A percentile compares a stretch with the other conserved stretches of the same genome.
These are phyloP conservation scores for Serranus cabrilla DNA, from an alignment of 2,797 vertebrate species.

Conservation along the genomic window DNA sequence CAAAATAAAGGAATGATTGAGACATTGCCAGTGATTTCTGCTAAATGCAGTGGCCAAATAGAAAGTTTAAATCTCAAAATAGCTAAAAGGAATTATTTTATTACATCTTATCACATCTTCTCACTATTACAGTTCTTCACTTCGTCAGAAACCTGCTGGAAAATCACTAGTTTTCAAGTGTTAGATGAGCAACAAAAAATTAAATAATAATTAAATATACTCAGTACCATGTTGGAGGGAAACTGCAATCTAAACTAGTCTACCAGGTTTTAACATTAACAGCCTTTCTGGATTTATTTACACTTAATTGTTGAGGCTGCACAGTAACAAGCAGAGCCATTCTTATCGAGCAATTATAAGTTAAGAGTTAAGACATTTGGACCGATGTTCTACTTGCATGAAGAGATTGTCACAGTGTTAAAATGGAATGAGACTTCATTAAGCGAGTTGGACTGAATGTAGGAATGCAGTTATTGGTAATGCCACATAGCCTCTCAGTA, in stretches of 20 bases:
- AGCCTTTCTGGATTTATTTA: slow-evolving; percentile 42
- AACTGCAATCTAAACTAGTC: slow-evolving; percentile 52
- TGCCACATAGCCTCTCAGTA: slow-evolving; percentile 41
- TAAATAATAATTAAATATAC: slow-evolving; percentile 23
- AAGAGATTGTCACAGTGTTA: slow-evolving; percentile 85
- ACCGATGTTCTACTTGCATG: slow-evolving; percentile 46
- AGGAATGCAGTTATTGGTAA: slow-evolving; percentile 65
- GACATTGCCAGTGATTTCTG: slow-evolving; percentile 32
- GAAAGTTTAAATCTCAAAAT: slow-evolving; percentile 15
- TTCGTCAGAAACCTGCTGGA: slow-evolving; percentile 20
- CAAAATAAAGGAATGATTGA: slow-evolving; percentile 70
- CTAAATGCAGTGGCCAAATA: slow-evolving; percentile 30
- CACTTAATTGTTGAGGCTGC: slow-evolving; percentile 48
- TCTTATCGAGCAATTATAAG: slow-evolving; percentile 48
- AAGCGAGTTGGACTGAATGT: slow-evolving; percentile 49
- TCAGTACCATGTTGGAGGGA: slow-evolving; percentile 36
- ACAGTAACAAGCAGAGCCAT: slow-evolving; percentile 59
- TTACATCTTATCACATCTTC: slow-evolving; percentile 38
- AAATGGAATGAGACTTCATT: slow-evolving; percentile 75
- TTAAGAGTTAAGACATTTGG: slow-evolving; percentile 38
- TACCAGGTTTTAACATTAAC: slow-evolving; percentile 40
- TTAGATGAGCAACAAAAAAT: slow-evolving; percentile 54
- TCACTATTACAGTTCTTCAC: slow-evolving; percentile 30
- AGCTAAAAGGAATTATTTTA: slow-evolving; percentile 46
- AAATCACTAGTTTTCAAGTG: slow-evolving; percentile 24